A percentile compares a stretch with the other conserved stretches of the same genome.
phyloP scores from a whole-genome alignment of 1,140 invertebrate genomes.

The Octopus sinensis region DNA sequence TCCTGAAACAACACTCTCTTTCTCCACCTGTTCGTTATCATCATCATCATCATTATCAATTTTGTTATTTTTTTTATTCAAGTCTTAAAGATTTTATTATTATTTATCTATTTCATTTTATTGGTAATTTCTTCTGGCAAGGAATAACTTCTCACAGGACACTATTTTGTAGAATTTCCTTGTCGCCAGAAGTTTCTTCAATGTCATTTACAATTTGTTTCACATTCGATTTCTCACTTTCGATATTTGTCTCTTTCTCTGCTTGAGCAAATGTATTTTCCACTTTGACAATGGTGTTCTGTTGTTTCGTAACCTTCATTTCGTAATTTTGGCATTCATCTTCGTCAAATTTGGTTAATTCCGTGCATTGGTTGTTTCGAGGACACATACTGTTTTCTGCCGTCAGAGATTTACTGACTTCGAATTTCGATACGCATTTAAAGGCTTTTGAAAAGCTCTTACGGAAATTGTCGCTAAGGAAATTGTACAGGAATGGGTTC shows the following conservation, averaged over 20 bases:
- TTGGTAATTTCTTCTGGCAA: not conserved
- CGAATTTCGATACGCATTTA: conserved; percentile 35
- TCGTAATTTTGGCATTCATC: not conserved
- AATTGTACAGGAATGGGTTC: conserved; percentile 76
- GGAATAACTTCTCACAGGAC: not conserved
- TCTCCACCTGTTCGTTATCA: too few species aligned
- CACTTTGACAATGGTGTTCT: not conserved
- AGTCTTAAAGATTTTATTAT: too few species aligned
- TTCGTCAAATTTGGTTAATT: not conserved
- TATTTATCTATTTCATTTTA: not conserved
- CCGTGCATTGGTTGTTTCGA: not conserved
- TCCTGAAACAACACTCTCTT: too few species aligned
- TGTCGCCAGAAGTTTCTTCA: not conserved
- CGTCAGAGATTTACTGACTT: not conserved
- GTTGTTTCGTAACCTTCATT: not conserved
- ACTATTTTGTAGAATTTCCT: not conserved
- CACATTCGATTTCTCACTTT: not conserved
- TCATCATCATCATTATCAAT: too few species aligned
- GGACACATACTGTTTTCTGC: conserved; percentile 9
- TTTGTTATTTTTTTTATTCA: too few species aligned
- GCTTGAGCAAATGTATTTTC: not conserved
- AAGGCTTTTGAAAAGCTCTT: conserved; percentile 72
- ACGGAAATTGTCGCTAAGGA: conserved; percentile 75
- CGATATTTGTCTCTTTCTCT: not conserved
- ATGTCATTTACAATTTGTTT: not conserved